Conservation (phyloP, 1,140 invertebrate species). For the Ips nitidus region DNA sequence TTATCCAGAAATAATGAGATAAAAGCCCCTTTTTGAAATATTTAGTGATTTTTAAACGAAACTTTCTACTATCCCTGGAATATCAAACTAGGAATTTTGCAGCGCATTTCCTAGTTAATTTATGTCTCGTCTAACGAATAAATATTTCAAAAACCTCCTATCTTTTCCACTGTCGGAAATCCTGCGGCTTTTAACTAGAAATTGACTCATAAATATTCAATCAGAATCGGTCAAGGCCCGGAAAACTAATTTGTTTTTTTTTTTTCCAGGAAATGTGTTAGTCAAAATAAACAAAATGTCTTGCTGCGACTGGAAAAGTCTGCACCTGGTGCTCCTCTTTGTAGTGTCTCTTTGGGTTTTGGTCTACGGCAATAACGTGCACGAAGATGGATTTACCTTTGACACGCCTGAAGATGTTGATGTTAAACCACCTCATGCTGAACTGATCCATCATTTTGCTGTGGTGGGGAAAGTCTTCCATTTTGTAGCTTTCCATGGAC, state of each 20-base stretch:
- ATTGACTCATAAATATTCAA: not conserved
- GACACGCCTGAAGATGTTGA: constrained; percentile 39
- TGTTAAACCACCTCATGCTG: constrained; percentile 10
- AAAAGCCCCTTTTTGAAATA: too few species aligned
- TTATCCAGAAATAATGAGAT: not conserved
- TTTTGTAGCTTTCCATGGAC: constrained; percentile 7
- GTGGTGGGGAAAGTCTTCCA: constrained; percentile 37
- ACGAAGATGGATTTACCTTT: constrained; percentile 42
- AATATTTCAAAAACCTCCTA: constrained; percentile 1
- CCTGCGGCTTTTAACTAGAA: not conserved
- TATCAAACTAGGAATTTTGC: not conserved
- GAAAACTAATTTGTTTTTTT: not conserved
- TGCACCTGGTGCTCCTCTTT: not conserved
- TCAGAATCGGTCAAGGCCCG: not conserved
- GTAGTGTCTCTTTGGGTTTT: not conserved
- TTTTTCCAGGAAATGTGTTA: constrained; percentile 2
- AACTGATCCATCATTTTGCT: constrained; percentile 23
- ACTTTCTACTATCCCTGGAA: not conserved
- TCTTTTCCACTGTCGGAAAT: not conserved
- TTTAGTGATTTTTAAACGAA: not conserved
- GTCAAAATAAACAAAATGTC: not conserved
- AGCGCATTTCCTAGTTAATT: constrained; percentile 4
- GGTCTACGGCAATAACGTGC: constrained; percentile 9
- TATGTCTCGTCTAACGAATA: not conserved
- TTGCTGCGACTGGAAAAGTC: not conserved